A percentile compares a stretch with the other conserved stretches of the same genome.
Conservation (phyloP, 2,113 vertebrate species). For the Mormyrus lacerda region DNA sequence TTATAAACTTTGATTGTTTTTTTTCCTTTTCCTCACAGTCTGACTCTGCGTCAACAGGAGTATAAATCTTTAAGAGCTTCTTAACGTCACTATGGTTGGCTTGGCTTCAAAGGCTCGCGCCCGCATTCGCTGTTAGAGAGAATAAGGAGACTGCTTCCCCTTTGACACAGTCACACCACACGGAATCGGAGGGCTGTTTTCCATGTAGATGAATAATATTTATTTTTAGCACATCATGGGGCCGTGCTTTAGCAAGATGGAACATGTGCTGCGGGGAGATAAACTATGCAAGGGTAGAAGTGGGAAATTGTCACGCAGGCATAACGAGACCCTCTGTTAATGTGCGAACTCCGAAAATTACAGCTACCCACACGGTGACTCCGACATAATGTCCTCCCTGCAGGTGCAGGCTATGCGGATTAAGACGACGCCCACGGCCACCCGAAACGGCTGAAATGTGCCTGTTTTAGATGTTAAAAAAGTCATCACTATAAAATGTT, state of each 20-base stretch:
- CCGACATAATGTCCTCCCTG: background rate
- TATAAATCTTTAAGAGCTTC: conserved; percentile 8
- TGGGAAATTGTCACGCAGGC: background rate
- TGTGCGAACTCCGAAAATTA: conserved; percentile 7
- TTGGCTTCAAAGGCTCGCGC: background rate
- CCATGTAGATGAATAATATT: conserved; percentile 3
- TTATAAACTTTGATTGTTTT: conserved; percentile 30
- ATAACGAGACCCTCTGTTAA: conserved; percentile 7
- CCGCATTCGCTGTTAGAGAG: background rate
- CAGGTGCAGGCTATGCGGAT: background rate
- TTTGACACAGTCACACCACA: background rate
- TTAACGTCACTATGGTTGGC: background rate
- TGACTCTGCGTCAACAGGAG: conserved; percentile 3
- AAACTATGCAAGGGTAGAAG: background rate
- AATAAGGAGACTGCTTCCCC: background rate
- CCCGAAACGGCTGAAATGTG: background rate
- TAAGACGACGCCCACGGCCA: conserved; percentile 2
- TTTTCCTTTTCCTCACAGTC: conserved; percentile 20
- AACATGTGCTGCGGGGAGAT: conserved; percentile 24
- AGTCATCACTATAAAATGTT: background rate
- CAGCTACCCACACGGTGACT: background rate
- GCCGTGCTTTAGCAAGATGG: background rate
- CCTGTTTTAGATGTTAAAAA: background rate
- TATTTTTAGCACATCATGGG: conserved; percentile 1
- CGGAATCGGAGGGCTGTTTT: background rate